Evolutionary conservation across 1,140 invertebrate species (phyloP).

Genomic region (Druon quercuslanigerum): DNA sequence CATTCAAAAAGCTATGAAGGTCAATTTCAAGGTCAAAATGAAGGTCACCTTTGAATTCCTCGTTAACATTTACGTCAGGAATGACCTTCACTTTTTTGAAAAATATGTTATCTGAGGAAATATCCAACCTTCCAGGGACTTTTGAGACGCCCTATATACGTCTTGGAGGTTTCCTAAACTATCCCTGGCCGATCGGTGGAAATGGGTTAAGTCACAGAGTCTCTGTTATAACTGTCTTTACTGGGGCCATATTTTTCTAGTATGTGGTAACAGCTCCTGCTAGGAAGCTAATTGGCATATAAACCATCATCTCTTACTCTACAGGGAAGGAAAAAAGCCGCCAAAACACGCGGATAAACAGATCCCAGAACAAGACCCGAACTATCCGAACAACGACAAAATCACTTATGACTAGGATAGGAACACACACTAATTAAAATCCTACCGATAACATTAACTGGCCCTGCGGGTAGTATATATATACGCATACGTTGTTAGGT

Average conservation of each 20-base stretch:
- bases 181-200: too few relatives aligned
- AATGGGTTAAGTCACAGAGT: background rate
- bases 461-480: background rate
- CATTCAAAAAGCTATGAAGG: too few relatives aligned
- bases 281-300: background rate
- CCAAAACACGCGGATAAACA: background rate
- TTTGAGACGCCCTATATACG: too few relatives aligned
- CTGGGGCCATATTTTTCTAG: background rate
- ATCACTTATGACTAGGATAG: background rate
- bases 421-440: background rate
- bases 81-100: too few relatives aligned
- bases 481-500: background rate
- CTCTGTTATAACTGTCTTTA: conserved; percentile 31
- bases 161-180: too few relatives aligned
- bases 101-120: too few relatives aligned
- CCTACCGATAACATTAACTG: background rate
- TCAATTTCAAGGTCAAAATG: too few relatives aligned
- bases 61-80: too few relatives aligned
- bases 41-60: too few relatives aligned
- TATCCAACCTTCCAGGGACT: too few relatives aligned
- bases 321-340: background rate
- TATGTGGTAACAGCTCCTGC: background rate
- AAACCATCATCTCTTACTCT: conserved; percentile 8
- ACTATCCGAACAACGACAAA: background rate
- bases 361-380: background rate